Evolutionary conservation across 2,797 vertebrate genomes (phyloP), one percentile per base, ranked within the genome.

Genomic region (Coregonus ussuriensis): DNA sequence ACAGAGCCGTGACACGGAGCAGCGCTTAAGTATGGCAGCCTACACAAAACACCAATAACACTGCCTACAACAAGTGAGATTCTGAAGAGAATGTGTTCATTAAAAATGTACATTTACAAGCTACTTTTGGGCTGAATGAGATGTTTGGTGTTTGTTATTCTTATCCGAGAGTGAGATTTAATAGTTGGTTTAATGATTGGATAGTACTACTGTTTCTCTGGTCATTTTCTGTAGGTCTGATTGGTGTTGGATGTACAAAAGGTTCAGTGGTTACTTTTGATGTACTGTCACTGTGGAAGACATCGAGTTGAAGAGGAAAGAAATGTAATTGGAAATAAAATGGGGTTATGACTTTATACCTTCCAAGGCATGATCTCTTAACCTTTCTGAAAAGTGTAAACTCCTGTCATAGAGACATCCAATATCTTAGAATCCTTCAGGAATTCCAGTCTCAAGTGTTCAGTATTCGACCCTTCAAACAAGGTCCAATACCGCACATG

Each of bases 11-110:
- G 31, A 11, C 15, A 56, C 54, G 4, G 33, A 69, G 16, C 11
- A 21, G n/a, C 7, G 70, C 82, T 78, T 3, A 72, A 70, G 78
- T 76, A 37, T 51, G 21, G 21, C 76, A 76, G 77, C 77, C 71
- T 70, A 47, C 11, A 72, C 71, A 56, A 80, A 56, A 79, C 76
- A 66, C 59, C n/a, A 13, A 62, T n/a, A 21, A 62, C n/a, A 74
- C 71, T 80, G 65, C 85, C 66, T 71, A 31, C 59, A 25, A 21
- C 59, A 25, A 13, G n/a, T 13, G 11, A 2, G 59, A 1, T 63
- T 63, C 59, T 63, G 59, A 25, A 4, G 59, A 25, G 59, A 63
- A 18, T 63, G 6, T 63, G 59, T 63, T 63, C 21, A 63, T 56
- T 18, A 56, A 54, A 11, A 54, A 62, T 62, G 21, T 11, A 21